phyloP scores from a whole-genome alignment of 2,113 vertebrate species.

The Pterocles gutturalis region DNA sequence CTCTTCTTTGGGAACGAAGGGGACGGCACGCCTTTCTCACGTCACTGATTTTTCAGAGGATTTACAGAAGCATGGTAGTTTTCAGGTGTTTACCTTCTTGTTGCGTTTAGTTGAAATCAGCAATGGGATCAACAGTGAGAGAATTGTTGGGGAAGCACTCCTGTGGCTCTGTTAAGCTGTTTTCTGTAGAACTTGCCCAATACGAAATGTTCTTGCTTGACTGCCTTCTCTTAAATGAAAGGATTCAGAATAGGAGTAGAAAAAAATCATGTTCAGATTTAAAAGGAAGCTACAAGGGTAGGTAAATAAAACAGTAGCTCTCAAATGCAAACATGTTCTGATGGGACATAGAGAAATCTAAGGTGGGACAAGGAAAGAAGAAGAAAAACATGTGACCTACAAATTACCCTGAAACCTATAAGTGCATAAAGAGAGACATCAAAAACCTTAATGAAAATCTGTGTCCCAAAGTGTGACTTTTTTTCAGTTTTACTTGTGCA shows the following conservation, averaged over 20 bases:
- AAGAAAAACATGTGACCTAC: neutral
- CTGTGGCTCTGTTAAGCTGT: neutral
- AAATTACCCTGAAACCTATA: neutral
- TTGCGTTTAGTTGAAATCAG: neutral
- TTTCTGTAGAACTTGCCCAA: neutral
- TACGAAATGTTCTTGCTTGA: neutral
- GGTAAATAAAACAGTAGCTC: neutral
- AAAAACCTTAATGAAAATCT: neutral
- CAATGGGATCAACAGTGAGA: neutral
- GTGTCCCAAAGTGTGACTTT: neutral
- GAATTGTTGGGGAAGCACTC: neutral
- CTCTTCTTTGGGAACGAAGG: neutral
- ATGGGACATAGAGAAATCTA: neutral
- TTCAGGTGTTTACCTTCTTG: neutral
- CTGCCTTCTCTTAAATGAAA: neutral
- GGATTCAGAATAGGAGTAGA: neutral
- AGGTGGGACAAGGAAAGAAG: neutral
- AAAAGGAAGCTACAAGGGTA: neutral
- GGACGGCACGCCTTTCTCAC: fast-evolving
- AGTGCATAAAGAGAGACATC: neutral
- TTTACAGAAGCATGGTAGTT: neutral
- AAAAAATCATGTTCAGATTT: neutral
- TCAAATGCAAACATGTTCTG: neutral
- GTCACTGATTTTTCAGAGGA: neutral
- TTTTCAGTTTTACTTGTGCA: neutral